Percentiles rank a stretch among this genome's conserved stretches.
phyloP scores from a whole-genome alignment of 2,888 invertebrate genomes.

The Lasioglossum vierecki region DNA sequence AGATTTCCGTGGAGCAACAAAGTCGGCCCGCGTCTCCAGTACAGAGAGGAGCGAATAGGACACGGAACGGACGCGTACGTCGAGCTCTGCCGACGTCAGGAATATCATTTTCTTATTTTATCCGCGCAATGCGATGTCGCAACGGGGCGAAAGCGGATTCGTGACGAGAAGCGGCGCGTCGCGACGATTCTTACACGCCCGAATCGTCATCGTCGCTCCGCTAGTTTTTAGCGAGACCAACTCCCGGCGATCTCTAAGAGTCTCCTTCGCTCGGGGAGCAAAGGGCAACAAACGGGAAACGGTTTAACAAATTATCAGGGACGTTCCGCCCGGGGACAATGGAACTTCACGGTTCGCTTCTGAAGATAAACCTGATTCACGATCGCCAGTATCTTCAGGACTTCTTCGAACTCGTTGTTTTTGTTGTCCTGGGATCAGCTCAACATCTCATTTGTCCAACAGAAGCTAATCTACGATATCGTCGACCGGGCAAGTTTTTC shows the following conservation, averaged over 20 bases:
- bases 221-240: background rate
- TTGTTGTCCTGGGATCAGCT: background rate
- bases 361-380: conserved; percentile 25
- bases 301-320: conserved; percentile 13
- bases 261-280: background rate
- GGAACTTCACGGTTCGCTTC: background rate
- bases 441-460: background rate
- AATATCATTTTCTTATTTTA: conserved; percentile 31
- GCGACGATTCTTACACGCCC: background rate
- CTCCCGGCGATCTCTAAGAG: background rate
- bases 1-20: background rate
- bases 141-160: conserved; percentile 8
- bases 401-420: background rate
- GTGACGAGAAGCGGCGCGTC: conserved; percentile 1
- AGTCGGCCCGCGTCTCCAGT: background rate
- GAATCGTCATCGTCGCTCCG: background rate
- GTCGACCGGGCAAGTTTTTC: background rate
- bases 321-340: background rate
- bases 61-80: background rate
- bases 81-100: conserved; percentile 32
- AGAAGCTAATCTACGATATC: background rate
- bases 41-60: background rate
- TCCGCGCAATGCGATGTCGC: background rate
- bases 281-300: background rate
- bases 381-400: conserved; percentile 14